phyloP scores from a whole-genome alignment of 2,797 vertebrate species.

The Alcedo quadribrachys region DNA sequence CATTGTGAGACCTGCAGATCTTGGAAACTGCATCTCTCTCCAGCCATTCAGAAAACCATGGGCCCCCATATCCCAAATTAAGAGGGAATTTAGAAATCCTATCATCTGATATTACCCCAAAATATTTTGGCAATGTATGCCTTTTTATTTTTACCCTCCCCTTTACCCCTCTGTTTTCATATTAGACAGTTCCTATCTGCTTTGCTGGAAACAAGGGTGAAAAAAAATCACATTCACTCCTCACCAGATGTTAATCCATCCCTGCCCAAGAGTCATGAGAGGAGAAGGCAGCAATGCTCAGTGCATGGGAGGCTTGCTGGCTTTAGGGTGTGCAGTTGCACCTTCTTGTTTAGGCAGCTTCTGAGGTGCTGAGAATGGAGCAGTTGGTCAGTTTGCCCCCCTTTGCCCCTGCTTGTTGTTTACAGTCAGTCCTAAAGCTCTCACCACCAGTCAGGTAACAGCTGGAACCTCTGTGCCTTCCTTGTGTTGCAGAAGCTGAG shows the following conservation, averaged over 20 bases:
- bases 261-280: not conserved
- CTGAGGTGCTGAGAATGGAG: not conserved
- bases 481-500: not conserved
- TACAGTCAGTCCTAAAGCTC: not conserved
- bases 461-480: not conserved
- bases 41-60: not conserved
- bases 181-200: not conserved
- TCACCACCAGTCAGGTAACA: not conserved
- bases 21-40: not conserved
- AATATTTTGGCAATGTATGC: not conserved
- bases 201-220: not conserved
- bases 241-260: not conserved
- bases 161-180: not conserved
- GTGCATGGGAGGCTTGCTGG: not conserved
- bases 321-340: not conserved
- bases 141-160: fast-evolving
- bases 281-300: fast-evolving
- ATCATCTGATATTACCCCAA: not conserved
- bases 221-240: fast-evolving
- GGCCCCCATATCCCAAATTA: not conserved
- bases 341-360: not conserved
- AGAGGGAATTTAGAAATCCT: not conserved
- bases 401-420: not conserved
- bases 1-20: not conserved
- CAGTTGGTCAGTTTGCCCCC: not conserved